Base-by-base conservation (phyloP, 2,797 vertebrate species). In the Sebastes flavidus region DNA sequence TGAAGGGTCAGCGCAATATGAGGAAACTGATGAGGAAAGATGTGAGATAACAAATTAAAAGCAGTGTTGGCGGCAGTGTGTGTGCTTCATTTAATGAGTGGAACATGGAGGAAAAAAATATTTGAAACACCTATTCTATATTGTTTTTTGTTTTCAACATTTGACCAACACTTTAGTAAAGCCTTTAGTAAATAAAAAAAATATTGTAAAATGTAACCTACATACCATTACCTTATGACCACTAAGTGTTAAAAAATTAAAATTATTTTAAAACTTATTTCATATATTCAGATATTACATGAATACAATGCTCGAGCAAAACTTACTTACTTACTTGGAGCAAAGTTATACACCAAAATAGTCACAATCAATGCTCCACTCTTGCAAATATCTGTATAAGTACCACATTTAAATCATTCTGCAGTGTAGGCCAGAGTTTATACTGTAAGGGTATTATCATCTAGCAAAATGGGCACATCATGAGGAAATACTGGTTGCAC, bases 401-500 rank as follows among this genome's bases (percentile, higher is more conserved):
- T 42, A 22, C n/a, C 54, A 65, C 24, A 60, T 79, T 13, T 60
- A 7, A 81, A 34, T 20, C 8, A 5, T 58, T 72, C 25, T 73
- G 36, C 63, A 65, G 16, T 13, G 54, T 52, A 30, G 10, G 32
- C 58, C 25, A 52, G 32, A 65, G 58, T 58, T 36, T 49, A 49
- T 56, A n/a, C 62, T 42, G 25, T 30, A 63, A 62, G 34, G n/a
- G 49, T 65, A 77, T 78, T 71, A 58, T 69, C 62, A 65, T 76
- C 22, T 20, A 13, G 46, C 20, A 86, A 74, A 80, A 82, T 73
- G 63, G 71, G 36, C 30, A 68, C 32, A 69, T 79, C n/a, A 65
- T 75, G 36, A 38, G n/a, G 69, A n/a, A 77, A 67, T 52, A 9
- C 60, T 78, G 46, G 66, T 82, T 82, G 66, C 59, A 85, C 89